These are phyloP conservation scores for Halcyon leucocephala DNA, from an alignment of 2,797 vertebrate species.

Conservation along the genomic window DNA sequence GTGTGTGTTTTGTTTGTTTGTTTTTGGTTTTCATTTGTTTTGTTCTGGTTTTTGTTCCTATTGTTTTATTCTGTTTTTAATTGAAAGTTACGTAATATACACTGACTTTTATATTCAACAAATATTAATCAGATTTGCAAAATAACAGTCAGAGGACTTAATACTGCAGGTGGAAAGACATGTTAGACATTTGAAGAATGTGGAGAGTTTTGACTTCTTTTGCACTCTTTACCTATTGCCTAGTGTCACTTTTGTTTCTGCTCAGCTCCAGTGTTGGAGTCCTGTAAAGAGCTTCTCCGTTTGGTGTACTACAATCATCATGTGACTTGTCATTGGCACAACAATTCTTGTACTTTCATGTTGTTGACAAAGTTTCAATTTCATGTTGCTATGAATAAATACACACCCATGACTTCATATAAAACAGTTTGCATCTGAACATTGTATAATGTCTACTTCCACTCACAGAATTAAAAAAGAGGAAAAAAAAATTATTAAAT, in stretches of 20 bases:
- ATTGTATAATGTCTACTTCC: background rate
- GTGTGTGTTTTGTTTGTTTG: too few species aligned
- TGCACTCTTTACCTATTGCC: background rate
- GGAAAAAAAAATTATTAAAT: background rate
- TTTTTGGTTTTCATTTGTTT: too few species aligned
- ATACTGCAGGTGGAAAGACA: background rate
- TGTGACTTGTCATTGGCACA: background rate
- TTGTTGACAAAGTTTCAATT: background rate
- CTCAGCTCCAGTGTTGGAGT: background rate
- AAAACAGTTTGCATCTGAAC: background rate
- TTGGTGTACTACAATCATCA: background rate
- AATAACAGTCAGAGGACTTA: background rate
- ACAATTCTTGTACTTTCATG: background rate
- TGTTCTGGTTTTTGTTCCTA: too few species aligned
- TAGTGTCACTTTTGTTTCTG: background rate
- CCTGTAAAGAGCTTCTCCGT: background rate
- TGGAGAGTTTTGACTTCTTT: background rate
- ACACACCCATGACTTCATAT: rapidly evolving
- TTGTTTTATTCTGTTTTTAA: background rate
- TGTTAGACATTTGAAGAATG: background rate
- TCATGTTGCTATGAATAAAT: background rate
- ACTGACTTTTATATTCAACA: background rate
- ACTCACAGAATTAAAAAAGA: background rate
- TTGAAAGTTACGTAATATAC: background rate
- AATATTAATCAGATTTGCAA: background rate